Percentiles rank a stretch among this genome's conserved stretches.
These are phyloP conservation scores for Typhlomys cinereus DNA, from an alignment of 2,113 vertebrate genomes.

Conservation along the genomic window DNA sequence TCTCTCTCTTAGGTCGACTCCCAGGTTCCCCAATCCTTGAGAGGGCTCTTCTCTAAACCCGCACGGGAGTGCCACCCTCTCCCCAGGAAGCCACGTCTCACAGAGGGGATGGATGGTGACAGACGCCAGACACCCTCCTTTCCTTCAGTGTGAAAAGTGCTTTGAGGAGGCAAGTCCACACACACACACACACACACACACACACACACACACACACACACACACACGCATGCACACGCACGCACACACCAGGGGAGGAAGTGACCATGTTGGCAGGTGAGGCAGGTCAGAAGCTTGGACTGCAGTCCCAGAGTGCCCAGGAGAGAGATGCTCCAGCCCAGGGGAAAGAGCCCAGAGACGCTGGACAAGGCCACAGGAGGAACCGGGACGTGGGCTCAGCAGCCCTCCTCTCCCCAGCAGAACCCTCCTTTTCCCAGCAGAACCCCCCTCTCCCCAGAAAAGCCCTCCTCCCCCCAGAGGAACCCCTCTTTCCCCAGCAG, in stretches of 20 bases:
- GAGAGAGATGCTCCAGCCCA: background rate
- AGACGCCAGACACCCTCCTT: too few relatives aligned
- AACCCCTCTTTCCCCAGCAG: background rate
- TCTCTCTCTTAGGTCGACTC: background rate
- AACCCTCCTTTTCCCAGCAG: background rate
- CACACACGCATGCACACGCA: too few relatives aligned
- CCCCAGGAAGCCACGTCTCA: background rate
- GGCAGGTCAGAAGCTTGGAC: background rate
- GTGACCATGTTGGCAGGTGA: too few relatives aligned
- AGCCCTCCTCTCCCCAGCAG: background rate
- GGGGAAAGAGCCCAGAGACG: background rate
- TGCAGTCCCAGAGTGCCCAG: background rate
- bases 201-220: too few relatives aligned
- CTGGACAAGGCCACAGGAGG: background rate
- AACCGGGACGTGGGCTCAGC: too few relatives aligned
- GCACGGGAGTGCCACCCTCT: background rate
- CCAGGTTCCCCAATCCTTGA: background rate
- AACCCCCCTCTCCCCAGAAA: too few relatives aligned
- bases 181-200: too few relatives aligned
- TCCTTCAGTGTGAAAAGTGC: background rate
- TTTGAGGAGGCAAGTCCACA: background rate
- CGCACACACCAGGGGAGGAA: too few relatives aligned
- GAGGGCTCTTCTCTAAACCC: background rate
- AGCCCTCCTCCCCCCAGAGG: background rate
- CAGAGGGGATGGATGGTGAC: rapidly evolving